These are phyloP conservation scores for Trinectes maculatus DNA, from an alignment of 2,113 vertebrate genomes.

Conservation along the genomic window DNA sequence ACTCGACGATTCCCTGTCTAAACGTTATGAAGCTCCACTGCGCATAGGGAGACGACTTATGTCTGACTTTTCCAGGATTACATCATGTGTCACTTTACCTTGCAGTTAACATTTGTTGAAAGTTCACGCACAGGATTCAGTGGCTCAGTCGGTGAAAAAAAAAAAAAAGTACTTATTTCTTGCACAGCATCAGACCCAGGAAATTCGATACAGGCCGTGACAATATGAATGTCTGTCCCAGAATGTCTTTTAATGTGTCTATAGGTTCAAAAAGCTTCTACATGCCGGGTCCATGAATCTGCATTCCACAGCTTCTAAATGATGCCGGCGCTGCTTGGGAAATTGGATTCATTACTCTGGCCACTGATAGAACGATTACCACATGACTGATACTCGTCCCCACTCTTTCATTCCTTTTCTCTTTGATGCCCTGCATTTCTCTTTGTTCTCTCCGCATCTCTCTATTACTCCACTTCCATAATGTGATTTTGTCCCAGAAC, in stretches of 20 bases:
- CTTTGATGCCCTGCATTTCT: slow-evolving; percentile 46
- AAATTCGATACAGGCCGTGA: slow-evolving; percentile 48
- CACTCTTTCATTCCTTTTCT: slow-evolving; percentile 44
- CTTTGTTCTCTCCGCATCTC: slow-evolving; percentile 35
- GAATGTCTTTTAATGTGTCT: slow-evolving; percentile 53
- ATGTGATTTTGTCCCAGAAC: slow-evolving; percentile 32
- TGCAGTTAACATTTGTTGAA: slow-evolving; percentile 2
- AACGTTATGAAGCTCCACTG: not conserved
- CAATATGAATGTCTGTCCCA: slow-evolving; percentile 56
- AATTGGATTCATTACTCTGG: slow-evolving; percentile 73
- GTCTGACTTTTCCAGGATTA: not conserved
- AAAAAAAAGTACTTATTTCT: slow-evolving; percentile 21
- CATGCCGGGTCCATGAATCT: slow-evolving; percentile 49
- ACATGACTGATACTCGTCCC: slow-evolving; percentile 55
- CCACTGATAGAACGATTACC: slow-evolving; percentile 69
- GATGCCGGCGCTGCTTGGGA: slow-evolving; percentile 49
- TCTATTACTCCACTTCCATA: slow-evolving; percentile 34
- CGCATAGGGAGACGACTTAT: slow-evolving; percentile 4
- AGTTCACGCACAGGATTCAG: slow-evolving; percentile 4
- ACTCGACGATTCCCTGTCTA: not conserved
- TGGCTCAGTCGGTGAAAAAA: not conserved
- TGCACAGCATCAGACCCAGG: slow-evolving; percentile 18
- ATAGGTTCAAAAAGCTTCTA: slow-evolving; percentile 40
- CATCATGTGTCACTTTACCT: slow-evolving; percentile 20
- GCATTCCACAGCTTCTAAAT: slow-evolving; percentile 58